Evolutionary conservation across 1,140 invertebrate genomes (phyloP), one percentile per base, ranked within the genome.

Genomic region (Gerris buenoi): DNA sequence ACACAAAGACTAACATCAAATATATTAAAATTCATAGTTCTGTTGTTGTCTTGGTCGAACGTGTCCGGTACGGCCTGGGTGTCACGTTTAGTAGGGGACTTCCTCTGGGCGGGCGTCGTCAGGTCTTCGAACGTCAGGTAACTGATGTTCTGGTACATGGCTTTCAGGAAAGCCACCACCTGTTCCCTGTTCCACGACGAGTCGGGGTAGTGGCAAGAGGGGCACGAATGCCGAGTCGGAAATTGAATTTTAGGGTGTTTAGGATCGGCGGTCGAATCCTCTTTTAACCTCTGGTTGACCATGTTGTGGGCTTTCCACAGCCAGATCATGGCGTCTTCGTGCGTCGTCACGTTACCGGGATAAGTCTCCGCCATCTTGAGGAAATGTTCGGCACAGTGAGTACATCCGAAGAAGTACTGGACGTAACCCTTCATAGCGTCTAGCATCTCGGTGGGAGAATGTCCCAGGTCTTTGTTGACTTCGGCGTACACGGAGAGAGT

Each of bases 231-330:
- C 13, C 74, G 70, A 14, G 84, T 79, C 0, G 97, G 97, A 78
- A 96, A 99, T 74, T 94, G 89, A 46, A 89, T 81, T 79, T 99
- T 99, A 0, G 88, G 92, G 78, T 89, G 85, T 65, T 81, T 72
- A 0, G 95, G 93, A 81, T 99, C 97, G 77, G 98, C 95, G 14
- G 90, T 93, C 0, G 79, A 62, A 76, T 97, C 91, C 0, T 90
- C 88, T 28, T 88, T 82, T 18, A 98, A 77, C 70, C 95, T 83
- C 69, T 87, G 79, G 76, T 99, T 99, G 0, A 94, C 95, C 77
- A 88, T 85, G 78, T 98, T 98, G 74, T 99, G 95, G 1, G 92
- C 88, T 65, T 81, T 81, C 97, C 97, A 99, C 1, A 99, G 77
- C 93, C 95, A 99, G 5, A 98, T 73, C 0, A 97, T 84, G 23